These are phyloP conservation scores for Epinephelus malabaricus DNA, from an alignment of 2,797 vertebrate species.

Conservation along the genomic window DNA sequence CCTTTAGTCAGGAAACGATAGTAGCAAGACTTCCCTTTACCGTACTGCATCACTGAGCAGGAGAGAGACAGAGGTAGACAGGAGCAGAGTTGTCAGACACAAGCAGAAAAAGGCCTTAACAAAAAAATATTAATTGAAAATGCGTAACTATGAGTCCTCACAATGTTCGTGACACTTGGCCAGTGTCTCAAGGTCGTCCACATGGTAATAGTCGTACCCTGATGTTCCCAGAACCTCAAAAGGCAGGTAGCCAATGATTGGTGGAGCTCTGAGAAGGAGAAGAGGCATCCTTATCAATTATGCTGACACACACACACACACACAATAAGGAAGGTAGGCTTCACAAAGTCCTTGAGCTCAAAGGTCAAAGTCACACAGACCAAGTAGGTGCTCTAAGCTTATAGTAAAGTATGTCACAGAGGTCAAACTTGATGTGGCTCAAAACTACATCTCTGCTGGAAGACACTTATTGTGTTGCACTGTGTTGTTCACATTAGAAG, in stretches of 20 bases:
- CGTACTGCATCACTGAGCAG: slow-evolving; percentile 96
- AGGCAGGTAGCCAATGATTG: slow-evolving; percentile 98
- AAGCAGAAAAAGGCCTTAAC: not conserved
- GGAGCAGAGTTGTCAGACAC: slow-evolving; percentile 15
- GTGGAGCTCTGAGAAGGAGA: slow-evolving; percentile 92
- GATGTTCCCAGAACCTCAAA: slow-evolving; percentile 99
- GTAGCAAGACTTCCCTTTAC: slow-evolving; percentile 99
- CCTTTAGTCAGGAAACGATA: slow-evolving; percentile 99
- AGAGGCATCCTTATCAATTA: not conserved
- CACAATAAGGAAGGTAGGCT: not conserved
- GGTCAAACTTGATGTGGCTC: too few species aligned
- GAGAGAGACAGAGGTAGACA: slow-evolving; percentile 13
- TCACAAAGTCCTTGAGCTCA: not conserved
- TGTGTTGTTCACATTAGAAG: not conserved
- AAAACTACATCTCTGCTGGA: too few species aligned
- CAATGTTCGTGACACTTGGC: slow-evolving; percentile 98
- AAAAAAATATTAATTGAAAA: not conserved
- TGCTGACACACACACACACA: not conserved
- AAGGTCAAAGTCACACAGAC: not conserved
- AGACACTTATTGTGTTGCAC: not conserved
- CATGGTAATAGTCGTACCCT: slow-evolving; percentile 99
- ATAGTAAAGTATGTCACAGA: too few species aligned
- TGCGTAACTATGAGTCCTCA: slow-evolving; percentile 81
- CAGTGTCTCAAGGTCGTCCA: slow-evolving; percentile 97
- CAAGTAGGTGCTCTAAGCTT: too few species aligned